Conservation (phyloP, 2,888 invertebrate genomes). For the Rhaphigaster nebulosa region DNA sequence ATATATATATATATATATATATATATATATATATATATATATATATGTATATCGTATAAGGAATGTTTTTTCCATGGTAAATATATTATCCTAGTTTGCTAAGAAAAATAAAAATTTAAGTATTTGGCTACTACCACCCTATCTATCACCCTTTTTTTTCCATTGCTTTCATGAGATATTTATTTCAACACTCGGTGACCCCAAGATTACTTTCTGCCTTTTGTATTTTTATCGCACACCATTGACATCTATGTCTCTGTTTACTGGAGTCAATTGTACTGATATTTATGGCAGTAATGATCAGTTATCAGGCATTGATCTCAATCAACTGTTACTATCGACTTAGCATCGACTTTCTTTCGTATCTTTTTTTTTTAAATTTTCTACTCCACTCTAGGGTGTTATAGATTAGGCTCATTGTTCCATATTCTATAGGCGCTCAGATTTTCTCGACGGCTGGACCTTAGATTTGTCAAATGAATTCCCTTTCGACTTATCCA, state of each 20-base stretch:
- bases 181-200: background rate
- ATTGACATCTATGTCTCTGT: background rate
- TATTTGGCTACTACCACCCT: too few relatives aligned
- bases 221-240: background rate
- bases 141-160: too few relatives aligned
- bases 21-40: too few relatives aligned
- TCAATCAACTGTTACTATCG: background rate
- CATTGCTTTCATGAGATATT: too few relatives aligned
- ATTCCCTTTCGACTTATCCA: too few relatives aligned
- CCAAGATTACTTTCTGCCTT: background rate
- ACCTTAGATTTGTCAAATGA: too few relatives aligned
- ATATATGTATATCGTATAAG: too few relatives aligned
- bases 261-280: background rate
- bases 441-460: background rate
- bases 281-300: background rate
- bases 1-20: too few relatives aligned
- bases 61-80: too few relatives aligned
- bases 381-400: background rate
- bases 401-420: background rate
- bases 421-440: background rate
- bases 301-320: background rate
- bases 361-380: background rate
- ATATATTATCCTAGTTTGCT: too few relatives aligned
- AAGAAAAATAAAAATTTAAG: too few relatives aligned
- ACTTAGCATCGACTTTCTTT: background rate